phyloP scores from a whole-genome alignment of 2,797 vertebrate species.

The Miichthys miiuy region DNA sequence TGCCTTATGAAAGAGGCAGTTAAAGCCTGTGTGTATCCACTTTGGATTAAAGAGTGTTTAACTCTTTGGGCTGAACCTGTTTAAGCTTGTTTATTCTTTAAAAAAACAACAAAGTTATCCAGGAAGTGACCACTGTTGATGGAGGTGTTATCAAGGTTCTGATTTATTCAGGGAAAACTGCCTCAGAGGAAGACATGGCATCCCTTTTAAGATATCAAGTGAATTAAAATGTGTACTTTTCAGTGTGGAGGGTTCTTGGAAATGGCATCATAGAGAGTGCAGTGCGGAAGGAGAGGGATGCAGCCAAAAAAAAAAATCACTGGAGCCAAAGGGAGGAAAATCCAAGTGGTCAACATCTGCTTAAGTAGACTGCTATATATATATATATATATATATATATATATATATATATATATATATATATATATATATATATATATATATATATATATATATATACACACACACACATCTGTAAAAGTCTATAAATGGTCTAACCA shows the following conservation, averaged over 20 bases:
- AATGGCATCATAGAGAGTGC: constrained; percentile 5
- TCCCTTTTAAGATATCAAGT: constrained; percentile 4
- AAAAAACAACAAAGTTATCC: background rate
- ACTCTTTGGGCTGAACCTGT: background rate
- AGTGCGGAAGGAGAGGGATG: constrained; percentile 47
- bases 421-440: no score
- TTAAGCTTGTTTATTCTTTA: background rate
- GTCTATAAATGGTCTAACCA: constrained; percentile 13
- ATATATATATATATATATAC: no score
- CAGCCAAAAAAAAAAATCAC: constrained; percentile 33
- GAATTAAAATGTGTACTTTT: constrained; percentile 24
- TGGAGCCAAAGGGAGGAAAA: constrained; percentile 53
- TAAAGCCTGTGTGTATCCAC: background rate
- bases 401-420: no score
- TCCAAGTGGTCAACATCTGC: constrained; percentile 59
- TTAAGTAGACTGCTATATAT: constrained; percentile 50
- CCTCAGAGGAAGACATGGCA: background rate
- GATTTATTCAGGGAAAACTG: background rate
- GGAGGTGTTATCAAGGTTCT: background rate
- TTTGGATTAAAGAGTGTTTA: constrained; percentile 1
- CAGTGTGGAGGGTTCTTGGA: constrained; percentile 32
- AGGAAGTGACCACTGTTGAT: background rate
- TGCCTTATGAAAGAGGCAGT: background rate
- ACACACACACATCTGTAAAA: no score
- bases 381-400: no score